Evolutionary conservation across 2,888 invertebrate genomes (phyloP).

Genomic region (Lumbricus terrestris): DNA sequence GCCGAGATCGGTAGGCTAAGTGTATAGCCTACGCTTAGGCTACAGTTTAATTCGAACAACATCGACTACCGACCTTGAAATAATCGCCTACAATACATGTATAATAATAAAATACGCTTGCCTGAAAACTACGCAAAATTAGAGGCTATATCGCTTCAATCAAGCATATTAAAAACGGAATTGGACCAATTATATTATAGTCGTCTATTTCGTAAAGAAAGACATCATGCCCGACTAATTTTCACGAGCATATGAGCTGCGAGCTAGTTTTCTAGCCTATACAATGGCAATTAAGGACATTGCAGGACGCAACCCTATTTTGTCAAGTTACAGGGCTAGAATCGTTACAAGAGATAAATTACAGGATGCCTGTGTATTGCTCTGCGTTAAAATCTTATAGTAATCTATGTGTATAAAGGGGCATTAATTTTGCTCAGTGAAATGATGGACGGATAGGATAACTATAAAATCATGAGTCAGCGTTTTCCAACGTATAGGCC

Average conservation of each 20-base stretch:
- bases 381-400: no score
- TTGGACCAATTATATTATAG: neutral
- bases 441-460: neutral
- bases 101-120: no score
- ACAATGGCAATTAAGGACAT: neutral
- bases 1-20: no score
- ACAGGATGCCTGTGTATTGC: no score
- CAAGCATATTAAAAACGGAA: neutral
- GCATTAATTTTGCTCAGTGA: neutral
- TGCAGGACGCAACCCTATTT: neutral
- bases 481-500: neutral
- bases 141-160: neutral
- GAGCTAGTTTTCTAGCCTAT: neutral
- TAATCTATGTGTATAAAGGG: no score
- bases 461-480: neutral
- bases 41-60: no score
- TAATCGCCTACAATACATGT: no score
- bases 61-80: no score
- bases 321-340: neutral
- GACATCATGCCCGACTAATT: neutral
- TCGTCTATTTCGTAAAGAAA: neutral
- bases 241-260: neutral
- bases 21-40: no score
- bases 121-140: no score
- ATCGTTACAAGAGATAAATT: neutral